Evolutionary conservation across 2,113 vertebrate species (phyloP), one percentile per base, ranked within the genome.

Genomic region (Oryzias melastigma): DNA sequence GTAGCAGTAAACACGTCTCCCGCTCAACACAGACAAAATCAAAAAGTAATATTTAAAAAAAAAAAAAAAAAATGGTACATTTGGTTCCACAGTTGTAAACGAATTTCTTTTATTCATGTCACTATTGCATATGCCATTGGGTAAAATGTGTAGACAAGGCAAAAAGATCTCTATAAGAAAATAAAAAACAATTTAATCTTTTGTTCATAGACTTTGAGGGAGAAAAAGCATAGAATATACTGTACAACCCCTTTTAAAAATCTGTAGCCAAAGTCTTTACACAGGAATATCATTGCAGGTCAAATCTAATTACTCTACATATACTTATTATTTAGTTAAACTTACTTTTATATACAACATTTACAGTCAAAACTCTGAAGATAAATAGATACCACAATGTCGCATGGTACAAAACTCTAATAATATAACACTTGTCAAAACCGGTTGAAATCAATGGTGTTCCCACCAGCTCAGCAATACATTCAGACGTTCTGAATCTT

Each of bases 81-180:
- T 96, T 96, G 94, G 94, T 96, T 97, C 91, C 90, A 89, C 89
- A 89, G 94, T 92, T 95, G 94, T 95, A 95, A 98, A 97, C 94
- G 95, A 94, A 91, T 91, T 35, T 35, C 10, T 91, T 85, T 67
- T 75, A 58, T 75, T 85, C 69, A 92, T 92, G 85, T 94, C 92
- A 92, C 90, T 94, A 92, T 95, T 96, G 95, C 94, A 96, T 95
- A 94, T 92, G 92, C 92, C 91, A 91, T 90, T 85, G 89, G 83
- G 88, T 92, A 89, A 93, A 94, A 91, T 92, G 91, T 94, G 91
- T 93, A 90, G 73, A 87, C 87, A 89, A 88, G 89, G 89, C 89
- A 85, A 82, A 87, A 73, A 85, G 64, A 83, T 79, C 49, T 69
- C 71, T 77, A 77, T 84, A 75, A 66, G 86, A 75, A 89, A 88